phyloP scores from a whole-genome alignment of 2,888 invertebrate species.

The Meta bourneti region DNA sequence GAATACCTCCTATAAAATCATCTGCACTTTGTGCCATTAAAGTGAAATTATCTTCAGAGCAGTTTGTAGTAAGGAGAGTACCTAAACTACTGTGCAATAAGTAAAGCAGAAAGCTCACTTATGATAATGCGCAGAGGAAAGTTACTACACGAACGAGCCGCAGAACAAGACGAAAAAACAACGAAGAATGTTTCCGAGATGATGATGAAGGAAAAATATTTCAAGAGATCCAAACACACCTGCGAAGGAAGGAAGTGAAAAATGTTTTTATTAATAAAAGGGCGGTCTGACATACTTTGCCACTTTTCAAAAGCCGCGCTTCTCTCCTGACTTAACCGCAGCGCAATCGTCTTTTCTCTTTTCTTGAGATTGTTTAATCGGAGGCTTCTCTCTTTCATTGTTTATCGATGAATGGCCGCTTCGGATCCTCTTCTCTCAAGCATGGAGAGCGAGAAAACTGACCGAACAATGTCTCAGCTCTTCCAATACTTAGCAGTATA shows the following conservation, averaged over 20 bases:
- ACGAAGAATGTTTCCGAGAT: not conserved
- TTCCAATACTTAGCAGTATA: not conserved
- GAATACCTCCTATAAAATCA: too few species aligned
- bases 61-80: too few species aligned
- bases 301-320: conserved; percentile 52
- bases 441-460: not conserved
- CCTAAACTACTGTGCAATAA: too few species aligned
- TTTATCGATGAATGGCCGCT: conserved; percentile 12
- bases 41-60: too few species aligned
- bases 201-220: conserved; percentile 24
- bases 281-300: conserved; percentile 69
- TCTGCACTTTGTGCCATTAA: too few species aligned
- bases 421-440: not conserved
- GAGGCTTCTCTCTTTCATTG: conserved; percentile 5
- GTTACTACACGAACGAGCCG: conserved; percentile 6
- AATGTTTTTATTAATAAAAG: conserved; percentile 68
- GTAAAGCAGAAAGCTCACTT: not conserved
- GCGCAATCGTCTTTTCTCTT: not conserved
- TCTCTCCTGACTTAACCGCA: not conserved
- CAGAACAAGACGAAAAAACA: not conserved
- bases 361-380: conserved; percentile 14
- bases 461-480: conserved; percentile 2
- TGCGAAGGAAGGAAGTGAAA: conserved; percentile 67
- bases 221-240: conserved; percentile 42
- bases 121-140: conserved; percentile 4